Evolutionary conservation across 1,140 invertebrate genomes (phyloP).

Genomic region (Pseudomyrmex dendroicus): DNA sequence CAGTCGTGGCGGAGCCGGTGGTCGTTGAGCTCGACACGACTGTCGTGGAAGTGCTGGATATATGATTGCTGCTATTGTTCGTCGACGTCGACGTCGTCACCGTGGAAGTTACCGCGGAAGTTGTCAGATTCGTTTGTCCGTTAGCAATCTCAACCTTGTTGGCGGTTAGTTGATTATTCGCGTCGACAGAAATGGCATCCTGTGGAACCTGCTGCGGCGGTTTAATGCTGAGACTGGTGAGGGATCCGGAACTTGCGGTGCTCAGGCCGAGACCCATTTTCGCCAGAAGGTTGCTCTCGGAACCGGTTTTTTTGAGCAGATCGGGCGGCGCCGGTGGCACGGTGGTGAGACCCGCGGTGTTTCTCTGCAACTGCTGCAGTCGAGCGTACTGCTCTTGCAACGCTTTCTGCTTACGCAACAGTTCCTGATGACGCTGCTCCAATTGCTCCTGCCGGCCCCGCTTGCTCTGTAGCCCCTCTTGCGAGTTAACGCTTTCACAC

Average conservation of each 20-base stretch:
- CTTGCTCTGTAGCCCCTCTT: slow-evolving; percentile 87
- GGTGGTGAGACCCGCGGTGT: slow-evolving; percentile 87
- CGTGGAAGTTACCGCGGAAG: slow-evolving; percentile 56
- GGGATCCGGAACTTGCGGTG: slow-evolving; percentile 87
- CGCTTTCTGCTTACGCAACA: slow-evolving; percentile 93
- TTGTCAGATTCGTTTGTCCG: neutral
- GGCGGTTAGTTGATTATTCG: slow-evolving; percentile 24
- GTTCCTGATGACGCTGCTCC: slow-evolving; percentile 93
- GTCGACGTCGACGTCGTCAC: slow-evolving; percentile 73
- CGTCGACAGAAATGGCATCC: slow-evolving; percentile 51
- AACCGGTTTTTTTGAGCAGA: slow-evolving; percentile 94
- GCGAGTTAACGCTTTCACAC: slow-evolving; percentile 92
- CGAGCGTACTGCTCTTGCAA: slow-evolving; percentile 95
- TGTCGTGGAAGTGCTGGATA: slow-evolving; percentile 8
- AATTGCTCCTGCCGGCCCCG: slow-evolving; percentile 90
- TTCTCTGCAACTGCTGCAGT: slow-evolving; percentile 93
- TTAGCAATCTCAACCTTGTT: slow-evolving; percentile 21
- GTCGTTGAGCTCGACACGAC: slow-evolving; percentile 77
- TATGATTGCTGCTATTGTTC: slow-evolving; percentile 19
- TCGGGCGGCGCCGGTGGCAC: slow-evolving; percentile 87
- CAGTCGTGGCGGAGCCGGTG: slow-evolving; percentile 84
- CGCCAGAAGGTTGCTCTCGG: slow-evolving; percentile 93
- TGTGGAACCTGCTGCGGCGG: slow-evolving; percentile 62
- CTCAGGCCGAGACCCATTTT: slow-evolving; percentile 92
- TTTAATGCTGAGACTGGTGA: slow-evolving; percentile 86